Conservation (phyloP, 2,797 vertebrate species). For the Melopsittacus undulatus region DNA sequence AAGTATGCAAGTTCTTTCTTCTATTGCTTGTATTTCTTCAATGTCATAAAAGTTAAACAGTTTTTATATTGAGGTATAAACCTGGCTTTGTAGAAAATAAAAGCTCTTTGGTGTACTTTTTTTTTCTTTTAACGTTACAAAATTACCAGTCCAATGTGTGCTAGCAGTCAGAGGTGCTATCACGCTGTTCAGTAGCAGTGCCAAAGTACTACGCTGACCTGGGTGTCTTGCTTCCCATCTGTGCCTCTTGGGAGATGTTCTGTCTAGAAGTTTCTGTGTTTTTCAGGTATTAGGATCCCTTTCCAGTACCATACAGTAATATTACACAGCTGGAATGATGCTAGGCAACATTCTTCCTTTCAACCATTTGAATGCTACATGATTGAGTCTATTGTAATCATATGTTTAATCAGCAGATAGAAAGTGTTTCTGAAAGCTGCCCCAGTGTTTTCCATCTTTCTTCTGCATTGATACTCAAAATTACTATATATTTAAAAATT, state of each 20-base stretch:
- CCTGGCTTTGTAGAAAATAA: not conserved
- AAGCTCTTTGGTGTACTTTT: not conserved
- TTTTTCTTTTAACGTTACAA: not conserved
- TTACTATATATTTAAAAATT: not conserved
- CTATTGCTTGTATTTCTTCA: not conserved
- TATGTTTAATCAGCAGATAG: not conserved
- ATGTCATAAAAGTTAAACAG: not conserved
- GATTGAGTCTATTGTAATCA: not conserved
- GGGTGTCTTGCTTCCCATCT: not conserved
- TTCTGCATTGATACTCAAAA: not conserved
- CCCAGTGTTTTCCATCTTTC: not conserved
- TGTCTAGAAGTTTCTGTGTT: not conserved
- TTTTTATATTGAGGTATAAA: not conserved
- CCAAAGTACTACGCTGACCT: not conserved
- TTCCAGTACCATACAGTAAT: not conserved
- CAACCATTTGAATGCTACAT: not conserved
- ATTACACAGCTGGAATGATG: not conserved
- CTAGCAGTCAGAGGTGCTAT: not conserved
- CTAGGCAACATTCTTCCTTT: not conserved
- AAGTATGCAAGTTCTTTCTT: not conserved
- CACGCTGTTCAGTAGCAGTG: not conserved
- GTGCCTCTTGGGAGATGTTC: not conserved
- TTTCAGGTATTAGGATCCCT: not conserved
- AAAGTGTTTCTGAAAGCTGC: not conserved
- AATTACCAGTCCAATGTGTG: not conserved